Evolutionary conservation across 2,888 invertebrate genomes (phyloP), one percentile per base, ranked within the genome.

Genomic region (Belgica antarctica): DNA sequence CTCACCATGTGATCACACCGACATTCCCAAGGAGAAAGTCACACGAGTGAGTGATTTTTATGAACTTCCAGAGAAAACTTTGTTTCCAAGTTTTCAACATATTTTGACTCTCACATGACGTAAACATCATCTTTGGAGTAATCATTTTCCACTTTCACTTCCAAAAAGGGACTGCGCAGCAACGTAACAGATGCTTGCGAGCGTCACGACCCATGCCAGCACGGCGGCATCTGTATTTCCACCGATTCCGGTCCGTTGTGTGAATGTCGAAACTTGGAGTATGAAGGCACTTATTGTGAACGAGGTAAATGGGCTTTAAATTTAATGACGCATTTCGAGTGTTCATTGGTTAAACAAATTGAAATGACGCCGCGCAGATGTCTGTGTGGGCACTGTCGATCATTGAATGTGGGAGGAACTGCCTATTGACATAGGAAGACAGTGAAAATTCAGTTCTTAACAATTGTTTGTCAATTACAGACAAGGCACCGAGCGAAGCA

Each of bases 161-260:
- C 25, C 8, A 61, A 52, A 10, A 1, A 70, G 70, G 70, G 70
- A 36, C 61, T 70, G 41, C 70, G 70, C 15, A 70, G 15, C 19
- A 90, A 89, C 79, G 87, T 87, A 77, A 90, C 89, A 71, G 93
- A 92, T 77, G 90, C 90, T 1, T 94, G 94, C 76, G 92, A 92
- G 79, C 85, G 90, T 0, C 87, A 90, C 70, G 93, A 95, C 81
- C 96, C 94, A 0, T 98, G 97, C 80, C 90, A 92, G 78, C 94
- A 97, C 76, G 93, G 92, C 2, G 97, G 96, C 15, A 90, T 94
- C 75, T 98, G 97, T 83, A 94, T 96, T 82, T 94, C 93, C 74
- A 95, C 95, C 2, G 96, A 97, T 80, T 90, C 89, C 73, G 96
- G 96, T 19, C 92, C 96, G 57, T 88, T 93, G 77, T 97, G 97